A percentile compares a stretch with the other conserved stretches of the same genome.
Evolutionary conservation across 2,888 invertebrate genomes (phyloP).

Genomic region (Caenorhabditis uteleia): DNA sequence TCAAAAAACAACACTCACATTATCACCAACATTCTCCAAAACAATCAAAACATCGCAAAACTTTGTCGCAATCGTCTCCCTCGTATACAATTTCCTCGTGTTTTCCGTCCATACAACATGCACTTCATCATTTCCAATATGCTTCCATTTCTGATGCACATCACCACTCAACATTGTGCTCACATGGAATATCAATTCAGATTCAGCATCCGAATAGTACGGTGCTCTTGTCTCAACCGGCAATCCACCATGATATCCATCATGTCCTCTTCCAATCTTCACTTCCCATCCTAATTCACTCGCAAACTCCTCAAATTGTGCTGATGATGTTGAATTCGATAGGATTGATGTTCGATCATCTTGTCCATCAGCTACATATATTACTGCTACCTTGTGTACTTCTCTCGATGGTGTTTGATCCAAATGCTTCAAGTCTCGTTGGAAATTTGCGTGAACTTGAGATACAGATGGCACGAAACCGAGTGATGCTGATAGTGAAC

Average conservation of each 20-base stretch:
- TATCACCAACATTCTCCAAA: slow-evolving; percentile 78
- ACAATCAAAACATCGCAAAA: slow-evolving; percentile 97
- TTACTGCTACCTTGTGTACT: slow-evolving; percentile 93
- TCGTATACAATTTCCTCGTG: slow-evolving; percentile 85
- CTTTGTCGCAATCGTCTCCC: slow-evolving; percentile 96
- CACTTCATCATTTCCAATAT: slow-evolving; percentile 76
- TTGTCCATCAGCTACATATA: slow-evolving; percentile 94
- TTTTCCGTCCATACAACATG: slow-evolving; percentile 99
- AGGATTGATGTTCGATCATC: slow-evolving; percentile 90
- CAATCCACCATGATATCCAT: slow-evolving; percentile 91
- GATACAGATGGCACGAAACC: slow-evolving; percentile 46
- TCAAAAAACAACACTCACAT: slow-evolving; percentile 6
- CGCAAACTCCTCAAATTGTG: slow-evolving; percentile 82
- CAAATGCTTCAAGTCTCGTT: slow-evolving; percentile 87
- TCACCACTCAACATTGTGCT: slow-evolving; percentile 89
- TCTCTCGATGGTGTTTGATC: slow-evolving; percentile 81
- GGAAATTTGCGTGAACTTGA: slow-evolving; percentile 71
- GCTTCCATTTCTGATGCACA: slow-evolving; percentile 69
- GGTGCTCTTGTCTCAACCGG: slow-evolving; percentile 82
- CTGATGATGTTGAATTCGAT: slow-evolving; percentile 88
- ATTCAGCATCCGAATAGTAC: slow-evolving; percentile 82
- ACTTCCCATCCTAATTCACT: slow-evolving; percentile 75
- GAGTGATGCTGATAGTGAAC: slow-evolving; percentile 44
- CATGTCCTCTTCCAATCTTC: slow-evolving; percentile 75
- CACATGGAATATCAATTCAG: slow-evolving; percentile 83